phyloP scores from a whole-genome alignment of 2,113 vertebrate genomes.

The Todiramphus chloris region DNA sequence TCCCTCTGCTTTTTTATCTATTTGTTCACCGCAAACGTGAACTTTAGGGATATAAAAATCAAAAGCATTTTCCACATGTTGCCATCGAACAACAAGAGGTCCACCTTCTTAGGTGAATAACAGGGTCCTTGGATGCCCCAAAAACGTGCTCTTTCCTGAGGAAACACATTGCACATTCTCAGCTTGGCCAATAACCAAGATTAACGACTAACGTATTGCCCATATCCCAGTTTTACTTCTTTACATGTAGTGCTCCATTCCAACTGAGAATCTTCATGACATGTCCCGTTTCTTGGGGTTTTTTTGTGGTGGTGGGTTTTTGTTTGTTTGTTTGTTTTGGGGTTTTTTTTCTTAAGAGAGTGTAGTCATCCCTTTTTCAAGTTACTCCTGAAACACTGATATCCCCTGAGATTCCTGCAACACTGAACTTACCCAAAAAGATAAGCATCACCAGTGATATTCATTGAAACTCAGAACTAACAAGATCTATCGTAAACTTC shows the following conservation, averaged over 20 bases:
- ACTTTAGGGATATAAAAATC: neutral
- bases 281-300: neutral
- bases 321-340: too few relatives aligned
- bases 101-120: neutral
- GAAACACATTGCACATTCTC: neutral
- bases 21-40: neutral
- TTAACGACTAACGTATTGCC: neutral
- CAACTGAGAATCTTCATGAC: neutral
- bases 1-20: neutral
- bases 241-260: neutral
- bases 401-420: neutral
- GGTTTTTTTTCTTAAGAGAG: neutral
- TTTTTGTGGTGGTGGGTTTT: too few relatives aligned
- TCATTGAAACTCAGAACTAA: neutral
- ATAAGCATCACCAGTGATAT: neutral
- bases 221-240: neutral
- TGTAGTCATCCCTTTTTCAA: neutral
- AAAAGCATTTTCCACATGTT: neutral
- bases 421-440: neutral
- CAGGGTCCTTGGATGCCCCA: accelerated
- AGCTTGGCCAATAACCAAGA: neutral
- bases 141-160: neutral
- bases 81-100: neutral
- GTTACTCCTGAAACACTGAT: neutral
- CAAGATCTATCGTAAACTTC: neutral